Conservation (phyloP, 2,113 vertebrate genomes). For the Okapia johnstoni region DNA sequence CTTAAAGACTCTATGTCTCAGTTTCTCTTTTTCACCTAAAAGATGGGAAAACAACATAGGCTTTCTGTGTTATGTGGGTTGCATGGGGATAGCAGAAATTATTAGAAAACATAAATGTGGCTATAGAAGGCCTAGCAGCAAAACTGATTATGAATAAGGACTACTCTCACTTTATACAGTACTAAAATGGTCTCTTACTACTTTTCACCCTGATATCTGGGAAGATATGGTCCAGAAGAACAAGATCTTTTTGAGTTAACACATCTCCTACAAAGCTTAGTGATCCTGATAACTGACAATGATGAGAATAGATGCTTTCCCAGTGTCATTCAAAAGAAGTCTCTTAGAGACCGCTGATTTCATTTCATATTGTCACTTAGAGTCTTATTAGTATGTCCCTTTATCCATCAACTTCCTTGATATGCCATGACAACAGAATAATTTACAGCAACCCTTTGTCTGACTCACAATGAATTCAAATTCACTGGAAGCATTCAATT, state of each 20-base stretch:
- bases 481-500: constrained; percentile 12
- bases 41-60: background rate
- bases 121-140: background rate
- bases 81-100: background rate
- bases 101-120: background rate
- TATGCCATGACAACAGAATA: constrained; percentile 50
- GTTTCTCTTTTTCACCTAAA: background rate
- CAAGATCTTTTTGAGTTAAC: background rate
- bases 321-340: background rate
- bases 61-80: background rate
- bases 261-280: background rate
- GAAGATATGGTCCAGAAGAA: background rate
- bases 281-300: background rate
- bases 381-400: constrained; percentile 54
- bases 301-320: constrained; percentile 3
- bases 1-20: background rate
- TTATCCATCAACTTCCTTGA: constrained; percentile 62
- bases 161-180: background rate
- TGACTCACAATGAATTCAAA: constrained; percentile 46
- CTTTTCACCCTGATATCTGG: background rate
- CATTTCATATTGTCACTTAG: constrained; percentile 44
- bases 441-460: constrained; percentile 42
- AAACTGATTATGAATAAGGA: background rate
- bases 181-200: background rate
- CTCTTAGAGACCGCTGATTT: constrained; percentile 19